Evolutionary conservation across 2,797 vertebrate genomes (phyloP).

Genomic region (Eremophila alpestris): DNA sequence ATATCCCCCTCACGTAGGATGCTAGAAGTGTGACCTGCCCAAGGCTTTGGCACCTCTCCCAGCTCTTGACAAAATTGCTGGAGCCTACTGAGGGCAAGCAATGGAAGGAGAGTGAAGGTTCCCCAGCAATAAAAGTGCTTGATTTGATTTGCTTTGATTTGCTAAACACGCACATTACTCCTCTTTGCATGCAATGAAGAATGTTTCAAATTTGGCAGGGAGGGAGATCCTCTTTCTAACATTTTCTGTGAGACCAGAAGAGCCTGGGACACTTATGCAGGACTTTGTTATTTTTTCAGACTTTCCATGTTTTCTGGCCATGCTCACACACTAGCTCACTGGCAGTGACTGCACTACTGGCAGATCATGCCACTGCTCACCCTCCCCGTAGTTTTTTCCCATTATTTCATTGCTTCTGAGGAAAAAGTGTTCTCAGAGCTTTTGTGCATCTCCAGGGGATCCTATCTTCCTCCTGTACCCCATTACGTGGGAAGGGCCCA

Average conservation of each 20-base stretch:
- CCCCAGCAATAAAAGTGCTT: background rate
- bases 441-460: background rate
- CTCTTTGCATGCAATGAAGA: background rate
- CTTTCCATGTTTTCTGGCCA: fast-evolving
- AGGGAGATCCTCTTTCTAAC: background rate
- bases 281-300: background rate
- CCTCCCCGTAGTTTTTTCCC: background rate
- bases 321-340: fast-evolving
- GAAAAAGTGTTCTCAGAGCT: background rate
- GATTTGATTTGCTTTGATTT: fast-evolving
- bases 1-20: fast-evolving
- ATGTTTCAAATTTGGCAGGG: background rate
- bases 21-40: background rate
- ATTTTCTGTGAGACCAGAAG: background rate
- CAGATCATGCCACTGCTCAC: fast-evolving
- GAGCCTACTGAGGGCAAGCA: background rate
- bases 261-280: background rate
- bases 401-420: background rate
- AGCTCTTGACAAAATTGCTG: background rate
- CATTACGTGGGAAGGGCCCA: fast-evolving
- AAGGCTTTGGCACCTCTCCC: background rate
- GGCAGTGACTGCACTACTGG: background rate
- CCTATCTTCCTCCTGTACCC: background rate
- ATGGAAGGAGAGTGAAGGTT: background rate
- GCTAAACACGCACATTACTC: background rate